Evolutionary conservation across 2,113 vertebrate genomes (phyloP), one percentile per base, ranked within the genome.

Genomic region (Apeltes quadracus): DNA sequence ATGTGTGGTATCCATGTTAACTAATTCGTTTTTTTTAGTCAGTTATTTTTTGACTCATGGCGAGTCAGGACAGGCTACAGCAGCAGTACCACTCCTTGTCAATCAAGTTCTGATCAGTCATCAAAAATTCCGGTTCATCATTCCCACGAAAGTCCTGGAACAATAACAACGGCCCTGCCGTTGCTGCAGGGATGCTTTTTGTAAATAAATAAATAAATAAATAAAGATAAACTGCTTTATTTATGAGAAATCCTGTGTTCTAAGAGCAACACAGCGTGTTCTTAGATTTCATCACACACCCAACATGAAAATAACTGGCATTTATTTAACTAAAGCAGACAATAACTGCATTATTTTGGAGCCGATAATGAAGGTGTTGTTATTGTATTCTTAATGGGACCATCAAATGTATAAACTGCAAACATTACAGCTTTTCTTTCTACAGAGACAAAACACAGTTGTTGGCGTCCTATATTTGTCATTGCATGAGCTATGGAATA

Each of bases 401-500:
- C 84, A 84, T 38, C 18, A 36, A 11, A 14, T n/a, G 56, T 43
- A 22, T 15, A 32, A 2, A 16, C 43, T 56, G 8, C 22, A 70
- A 59, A 64, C 41, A 15, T 22, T 34, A 13, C 29, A 12, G 6
- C 51, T 12, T 63, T 20, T 44, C 3, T 56, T 70, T 48, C 3
- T 50, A 53, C 44, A 29, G 7, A 70, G 61, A 63, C 59, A 58
- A 20, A 22, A 61, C 57, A 51, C 46, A 62, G 14, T 59, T 50
- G 41, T 85, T 34, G 18, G 25, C 46, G 32, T 16, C 23, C 32
- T 63, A 25, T 77, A 70, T 75, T 65, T 73, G 50, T 72, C 64
- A 36, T 7, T 61, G 38, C 22, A 68, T 79, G 80, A 85, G 80
- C 73, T 75, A 75, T 82, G 46, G 20, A 4, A 43, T 69, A 46